A percentile compares a stretch with the other conserved stretches of the same genome.
Conservation (phyloP, 2,888 invertebrate species). For the Panopea generosa region DNA sequence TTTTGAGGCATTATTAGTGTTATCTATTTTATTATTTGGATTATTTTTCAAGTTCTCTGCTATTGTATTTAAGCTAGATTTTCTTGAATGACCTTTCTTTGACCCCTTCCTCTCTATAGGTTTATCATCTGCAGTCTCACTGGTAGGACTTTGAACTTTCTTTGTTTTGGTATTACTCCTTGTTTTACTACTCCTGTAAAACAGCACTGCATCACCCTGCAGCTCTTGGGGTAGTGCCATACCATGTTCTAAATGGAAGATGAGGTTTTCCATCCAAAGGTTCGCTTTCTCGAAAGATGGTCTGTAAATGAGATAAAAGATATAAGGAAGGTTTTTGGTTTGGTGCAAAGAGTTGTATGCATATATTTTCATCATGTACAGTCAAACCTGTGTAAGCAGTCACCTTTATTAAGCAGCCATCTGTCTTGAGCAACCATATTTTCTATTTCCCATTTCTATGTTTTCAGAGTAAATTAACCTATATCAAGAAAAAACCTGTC, state of each 20-base stretch:
- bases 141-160: conserved; percentile 8
- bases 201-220: conserved; percentile 73
- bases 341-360: background rate
- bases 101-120: conserved; percentile 49
- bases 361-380: background rate
- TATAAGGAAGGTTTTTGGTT: background rate
- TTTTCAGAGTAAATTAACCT: too few species aligned
- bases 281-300: conserved; percentile 96
- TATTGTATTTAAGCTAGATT: conserved; percentile 23
- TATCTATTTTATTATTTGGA: too few species aligned
- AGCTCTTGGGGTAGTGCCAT: conserved; percentile 73
- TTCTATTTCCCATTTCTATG: too few species aligned
- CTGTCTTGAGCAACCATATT: too few species aligned
- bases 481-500: too few species aligned
- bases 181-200: conserved; percentile 42
- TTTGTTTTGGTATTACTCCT: conserved; percentile 27
- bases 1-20: too few species aligned
- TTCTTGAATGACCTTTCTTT: conserved; percentile 34
- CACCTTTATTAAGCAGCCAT: too few species aligned
- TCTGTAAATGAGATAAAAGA: conserved; percentile 85
- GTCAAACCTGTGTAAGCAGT: background rate
- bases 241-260: conserved; percentile 76
- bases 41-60: too few species aligned
- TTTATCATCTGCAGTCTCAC: conserved; percentile 9
- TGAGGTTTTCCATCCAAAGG: conserved; percentile 89